Percentiles rank a stretch among this genome's conserved stretches.
These are phyloP conservation scores for Cossypha polioptera DNA, from an alignment of 2,797 vertebrate species.

Conservation along the genomic window DNA sequence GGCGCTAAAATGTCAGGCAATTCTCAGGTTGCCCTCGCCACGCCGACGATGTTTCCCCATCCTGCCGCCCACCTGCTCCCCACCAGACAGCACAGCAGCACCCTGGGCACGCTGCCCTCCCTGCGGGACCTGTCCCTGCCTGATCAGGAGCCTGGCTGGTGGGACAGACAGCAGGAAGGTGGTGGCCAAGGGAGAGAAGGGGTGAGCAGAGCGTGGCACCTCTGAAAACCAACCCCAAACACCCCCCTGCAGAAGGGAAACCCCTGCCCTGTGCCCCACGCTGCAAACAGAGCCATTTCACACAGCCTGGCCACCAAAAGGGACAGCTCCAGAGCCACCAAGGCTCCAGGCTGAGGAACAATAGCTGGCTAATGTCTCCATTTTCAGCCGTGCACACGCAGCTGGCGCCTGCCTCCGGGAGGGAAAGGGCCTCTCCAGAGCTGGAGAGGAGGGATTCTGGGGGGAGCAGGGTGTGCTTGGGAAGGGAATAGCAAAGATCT, in stretches of 20 bases:
- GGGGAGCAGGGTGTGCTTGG: background rate
- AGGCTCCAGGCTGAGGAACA: background rate
- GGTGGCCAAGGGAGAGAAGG: accelerated
- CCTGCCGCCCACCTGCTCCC: conserved; percentile 54
- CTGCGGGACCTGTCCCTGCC: accelerated
- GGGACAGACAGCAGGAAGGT: accelerated
- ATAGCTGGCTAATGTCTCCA: background rate
- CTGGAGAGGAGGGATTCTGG: accelerated
- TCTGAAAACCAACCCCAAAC: background rate
- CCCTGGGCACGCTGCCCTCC: background rate
- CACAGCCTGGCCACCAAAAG: background rate
- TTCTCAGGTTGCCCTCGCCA: conserved; percentile 29
- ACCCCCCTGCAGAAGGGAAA: accelerated
- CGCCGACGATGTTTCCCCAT: accelerated
- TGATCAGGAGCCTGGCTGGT: accelerated
- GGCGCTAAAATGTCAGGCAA: conserved; percentile 27
- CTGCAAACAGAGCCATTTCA: background rate
- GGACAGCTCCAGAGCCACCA: background rate
- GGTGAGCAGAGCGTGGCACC: background rate
- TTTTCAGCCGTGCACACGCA: background rate
- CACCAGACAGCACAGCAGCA: background rate
- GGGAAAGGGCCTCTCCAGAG: background rate
- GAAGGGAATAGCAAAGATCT: accelerated
- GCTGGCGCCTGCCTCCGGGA: background rate
- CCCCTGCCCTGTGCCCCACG: accelerated